Evolutionary conservation across 2,888 invertebrate species (phyloP).

Genomic region (Scrobipalpa costella): DNA sequence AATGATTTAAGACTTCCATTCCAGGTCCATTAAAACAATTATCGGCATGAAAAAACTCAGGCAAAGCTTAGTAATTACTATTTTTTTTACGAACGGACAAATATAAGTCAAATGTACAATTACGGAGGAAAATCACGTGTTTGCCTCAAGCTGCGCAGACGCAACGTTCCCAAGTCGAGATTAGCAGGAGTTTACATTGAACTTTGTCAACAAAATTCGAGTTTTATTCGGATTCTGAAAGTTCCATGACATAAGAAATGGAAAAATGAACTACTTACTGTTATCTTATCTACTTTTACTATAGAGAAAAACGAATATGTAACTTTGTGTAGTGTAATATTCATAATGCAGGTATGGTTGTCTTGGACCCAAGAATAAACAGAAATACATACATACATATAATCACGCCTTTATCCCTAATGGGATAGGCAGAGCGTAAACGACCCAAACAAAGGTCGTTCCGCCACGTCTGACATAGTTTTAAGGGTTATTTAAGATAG

Average conservation of each 20-base stretch:
- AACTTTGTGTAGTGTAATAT: too few species aligned
- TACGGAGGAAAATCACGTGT: conserved; percentile 48
- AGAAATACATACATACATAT: too few species aligned
- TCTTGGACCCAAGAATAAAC: too few species aligned
- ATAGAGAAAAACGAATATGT: too few species aligned
- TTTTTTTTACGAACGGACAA: conserved; percentile 43
- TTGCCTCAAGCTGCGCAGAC: conserved; percentile 42
- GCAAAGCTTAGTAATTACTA: conserved; percentile 21
- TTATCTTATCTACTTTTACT: background rate
- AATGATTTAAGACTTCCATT: conserved; percentile 6
- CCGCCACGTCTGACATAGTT: too few species aligned
- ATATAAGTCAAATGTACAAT: conserved; percentile 57
- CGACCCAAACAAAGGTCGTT: too few species aligned
- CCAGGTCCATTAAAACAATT: conserved; percentile 7
- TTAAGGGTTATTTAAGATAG: too few species aligned
- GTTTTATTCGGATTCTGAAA: background rate
- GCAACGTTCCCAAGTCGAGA: conserved; percentile 30
- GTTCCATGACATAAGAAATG: background rate
- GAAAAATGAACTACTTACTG: background rate
- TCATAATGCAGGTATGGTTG: too few species aligned
- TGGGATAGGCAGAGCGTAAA: too few species aligned
- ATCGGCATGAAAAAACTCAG: conserved; percentile 27
- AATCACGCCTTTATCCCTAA: too few species aligned
- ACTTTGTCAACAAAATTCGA: background rate
- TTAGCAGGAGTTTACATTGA: conserved; percentile 11